Evolutionary conservation across 2,888 invertebrate species (phyloP).

Genomic region (Alloscopus bannaensis): DNA sequence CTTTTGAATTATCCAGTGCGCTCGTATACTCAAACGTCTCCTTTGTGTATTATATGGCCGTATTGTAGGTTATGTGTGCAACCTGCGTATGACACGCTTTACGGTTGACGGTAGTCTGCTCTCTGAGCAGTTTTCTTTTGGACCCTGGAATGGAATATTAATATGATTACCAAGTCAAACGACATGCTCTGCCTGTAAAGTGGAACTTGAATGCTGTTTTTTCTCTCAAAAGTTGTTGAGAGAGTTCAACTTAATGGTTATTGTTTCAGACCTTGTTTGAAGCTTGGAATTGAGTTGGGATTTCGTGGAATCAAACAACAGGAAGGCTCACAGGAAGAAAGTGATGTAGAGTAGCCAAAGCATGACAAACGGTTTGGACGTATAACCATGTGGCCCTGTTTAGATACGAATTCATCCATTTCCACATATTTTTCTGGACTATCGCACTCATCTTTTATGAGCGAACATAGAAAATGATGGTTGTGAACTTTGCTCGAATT

Average conservation of each 20-base stretch:
- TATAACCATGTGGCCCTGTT: too few relatives aligned
- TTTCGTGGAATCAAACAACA: background rate
- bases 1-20: background rate
- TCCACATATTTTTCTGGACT: background rate
- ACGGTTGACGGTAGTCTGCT: too few relatives aligned
- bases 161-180: background rate
- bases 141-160: background rate
- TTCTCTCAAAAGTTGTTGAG: background rate
- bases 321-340: too few relatives aligned
- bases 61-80: too few relatives aligned
- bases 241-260: slow-evolving; percentile 1
- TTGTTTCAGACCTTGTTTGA: slow-evolving; percentile 6
- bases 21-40: background rate
- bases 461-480: background rate
- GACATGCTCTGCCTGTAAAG: too few relatives aligned
- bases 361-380: too few relatives aligned
- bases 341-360: too few relatives aligned
- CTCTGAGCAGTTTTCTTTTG: too few relatives aligned
- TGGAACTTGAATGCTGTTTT: background rate
- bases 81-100: too few relatives aligned
- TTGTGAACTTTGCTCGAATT: background rate
- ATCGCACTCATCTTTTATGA: too few relatives aligned
- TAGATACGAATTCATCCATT: too few relatives aligned
- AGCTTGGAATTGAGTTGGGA: slow-evolving; percentile 1
- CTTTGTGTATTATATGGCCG: background rate